Evolutionary conservation across 2,888 invertebrate species (phyloP), one percentile per base, ranked within the genome.

Genomic region (Globia sparganii): DNA sequence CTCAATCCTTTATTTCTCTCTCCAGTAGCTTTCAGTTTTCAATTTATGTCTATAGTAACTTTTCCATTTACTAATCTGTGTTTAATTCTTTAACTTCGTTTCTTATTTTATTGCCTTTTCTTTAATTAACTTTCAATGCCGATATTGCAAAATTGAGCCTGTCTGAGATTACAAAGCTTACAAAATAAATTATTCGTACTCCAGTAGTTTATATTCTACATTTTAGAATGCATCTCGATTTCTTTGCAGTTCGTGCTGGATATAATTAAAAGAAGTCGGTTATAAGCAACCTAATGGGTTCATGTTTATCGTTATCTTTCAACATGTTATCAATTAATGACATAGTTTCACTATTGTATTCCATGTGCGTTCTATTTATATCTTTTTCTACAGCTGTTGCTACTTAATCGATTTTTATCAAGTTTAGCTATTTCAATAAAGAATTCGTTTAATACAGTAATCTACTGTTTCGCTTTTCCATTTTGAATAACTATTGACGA

Each of bases 61-160:
- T 56, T 25, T 58, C n/a, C 28, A 67, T 61, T 56, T 43, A 62
- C 40, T 8, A 77, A 46, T 68, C 58, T 28, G 28, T 34, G 40
- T 58, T 68, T 28, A 58, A 28, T 43, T 53, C 4, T 43, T 21
- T 34, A 43, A 40, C 13, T 40, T 75, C 9, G 6, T 34, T 49
- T 25, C 13, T 53, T 67, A 56, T 46, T 61, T 8, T 21, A 59
- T 61, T 40, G 25, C 80, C 4, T 69, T 84, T 61, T 62, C 66
- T 70, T 61, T 56, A 62, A 25, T 61, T 56, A 62, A 25, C 2
- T 43, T 58, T 80, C 75, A 81, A 84, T 80, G 75, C 56, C 75
- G n/a, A 53, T 56, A 46, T 75, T 84, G 43, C 75, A 59, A 80
- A 80, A 84, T 56, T n/a, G 3, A 69, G 61, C 34, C 59, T 34